These are phyloP conservation scores for Oikopleura dioica DNA, from an alignment of 23 tunicate species.

Conservation along the genomic window DNA sequence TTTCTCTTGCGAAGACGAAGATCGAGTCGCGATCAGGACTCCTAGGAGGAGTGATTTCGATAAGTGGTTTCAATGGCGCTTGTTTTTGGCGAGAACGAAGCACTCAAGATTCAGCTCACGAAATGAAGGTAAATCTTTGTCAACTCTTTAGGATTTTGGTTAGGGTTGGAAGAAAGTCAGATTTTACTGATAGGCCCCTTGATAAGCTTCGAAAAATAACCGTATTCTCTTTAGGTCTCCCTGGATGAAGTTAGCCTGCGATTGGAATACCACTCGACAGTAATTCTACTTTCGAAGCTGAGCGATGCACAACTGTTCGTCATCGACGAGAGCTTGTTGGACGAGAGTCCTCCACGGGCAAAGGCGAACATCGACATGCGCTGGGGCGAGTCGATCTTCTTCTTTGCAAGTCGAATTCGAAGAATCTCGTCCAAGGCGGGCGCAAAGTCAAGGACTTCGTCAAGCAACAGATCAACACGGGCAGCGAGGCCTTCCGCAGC, in stretches of 20 bases:
- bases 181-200: too few relatives aligned
- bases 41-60: not conserved
- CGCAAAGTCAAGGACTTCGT: not conserved
- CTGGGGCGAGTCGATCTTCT: not conserved
- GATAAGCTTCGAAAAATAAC: too few relatives aligned
- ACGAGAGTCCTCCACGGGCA: not conserved
- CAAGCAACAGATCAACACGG: not conserved
- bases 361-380: not conserved
- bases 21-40: not conserved
- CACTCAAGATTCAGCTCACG: not conserved
- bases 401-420: not conserved
- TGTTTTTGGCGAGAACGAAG: not conserved
- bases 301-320: not conserved
- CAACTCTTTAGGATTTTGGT: too few relatives aligned
- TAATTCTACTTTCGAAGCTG: not conserved
- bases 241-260: not conserved
- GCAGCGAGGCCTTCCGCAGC: not conserved
- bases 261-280: not conserved
- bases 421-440: not conserved
- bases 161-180: too few relatives aligned
- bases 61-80: not conserved
- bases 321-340: not conserved
- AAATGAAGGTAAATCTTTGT: too few relatives aligned
- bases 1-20: not conserved
- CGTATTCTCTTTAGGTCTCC: not conserved